A percentile compares a stretch with the other conserved stretches of the same genome.
Evolutionary conservation across 2,113 vertebrate genomes (phyloP).

Genomic region (Malaclemys terrapin): DNA sequence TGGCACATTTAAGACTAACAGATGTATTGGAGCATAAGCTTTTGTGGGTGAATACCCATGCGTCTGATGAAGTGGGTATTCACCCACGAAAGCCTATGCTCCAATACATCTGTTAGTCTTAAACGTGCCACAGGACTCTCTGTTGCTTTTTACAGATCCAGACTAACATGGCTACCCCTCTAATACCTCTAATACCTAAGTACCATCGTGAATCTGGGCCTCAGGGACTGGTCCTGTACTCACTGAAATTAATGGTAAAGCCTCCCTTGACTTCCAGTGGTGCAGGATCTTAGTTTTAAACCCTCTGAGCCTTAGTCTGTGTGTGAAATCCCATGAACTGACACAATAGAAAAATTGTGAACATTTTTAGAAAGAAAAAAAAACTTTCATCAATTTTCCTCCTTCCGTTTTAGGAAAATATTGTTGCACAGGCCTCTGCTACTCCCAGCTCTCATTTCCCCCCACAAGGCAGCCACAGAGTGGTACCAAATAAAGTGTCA

Average conservation of each 20-base stretch:
- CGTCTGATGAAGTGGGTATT: too few relatives aligned
- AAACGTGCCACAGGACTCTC: too few relatives aligned
- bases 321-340: neutral
- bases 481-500: fast-evolving
- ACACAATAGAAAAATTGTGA: neutral
- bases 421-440: neutral
- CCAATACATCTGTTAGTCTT: too few relatives aligned
- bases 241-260: neutral
- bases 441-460: neutral
- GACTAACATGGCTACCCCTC: too few relatives aligned
- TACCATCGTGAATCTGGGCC: neutral
- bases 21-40: too few relatives aligned
- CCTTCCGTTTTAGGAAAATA: fast-evolving
- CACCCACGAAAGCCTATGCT: too few relatives aligned
- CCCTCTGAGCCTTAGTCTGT: neutral
- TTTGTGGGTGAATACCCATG: too few relatives aligned
- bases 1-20: too few relatives aligned
- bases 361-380: neutral
- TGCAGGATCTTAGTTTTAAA: neutral
- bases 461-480: neutral
- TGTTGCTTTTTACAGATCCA: too few relatives aligned
- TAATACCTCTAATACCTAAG: neutral
- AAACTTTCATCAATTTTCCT: neutral
- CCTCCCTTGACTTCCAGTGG: neutral
- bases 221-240: neutral